Evolutionary conservation across 2,888 invertebrate species (phyloP).

Genomic region (Ormia ochracea): DNA sequence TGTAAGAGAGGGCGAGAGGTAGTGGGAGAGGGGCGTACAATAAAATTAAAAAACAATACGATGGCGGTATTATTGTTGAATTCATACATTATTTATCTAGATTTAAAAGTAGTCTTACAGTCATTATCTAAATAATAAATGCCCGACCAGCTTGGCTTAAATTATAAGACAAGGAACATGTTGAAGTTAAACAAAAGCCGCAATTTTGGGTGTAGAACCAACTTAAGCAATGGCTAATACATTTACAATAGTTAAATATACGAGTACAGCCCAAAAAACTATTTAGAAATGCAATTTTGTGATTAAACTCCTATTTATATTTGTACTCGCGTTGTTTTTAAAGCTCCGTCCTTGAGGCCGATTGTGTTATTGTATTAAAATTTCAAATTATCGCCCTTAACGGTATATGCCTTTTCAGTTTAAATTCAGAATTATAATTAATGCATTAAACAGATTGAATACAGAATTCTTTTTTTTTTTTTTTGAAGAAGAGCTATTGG

Average conservation of each 20-base stretch:
- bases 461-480: too few species aligned
- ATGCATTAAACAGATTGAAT: too few species aligned
- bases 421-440: too few species aligned
- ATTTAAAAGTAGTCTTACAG: conserved; percentile 49
- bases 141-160: neutral
- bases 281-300: neutral
- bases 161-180: conserved; percentile 1
- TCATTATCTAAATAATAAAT: conserved; percentile 34
- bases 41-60: conserved; percentile 18
- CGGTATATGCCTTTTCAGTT: too few species aligned
- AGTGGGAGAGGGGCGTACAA: too few species aligned
- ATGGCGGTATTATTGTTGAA: conserved; percentile 52
- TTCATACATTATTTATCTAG: conserved; percentile 46
- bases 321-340: too few species aligned
- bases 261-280: neutral
- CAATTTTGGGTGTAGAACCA: neutral
- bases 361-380: too few species aligned
- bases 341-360: too few species aligned
- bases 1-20: too few species aligned
- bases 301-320: too few species aligned
- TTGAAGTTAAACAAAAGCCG: neutral
- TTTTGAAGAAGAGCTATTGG: too few species aligned
- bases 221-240: neutral
- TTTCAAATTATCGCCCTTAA: too few species aligned
- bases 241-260: neutral